These are phyloP conservation scores for Phengaris alcon DNA, from an alignment of 2,888 invertebrate species.

Conservation along the genomic window DNA sequence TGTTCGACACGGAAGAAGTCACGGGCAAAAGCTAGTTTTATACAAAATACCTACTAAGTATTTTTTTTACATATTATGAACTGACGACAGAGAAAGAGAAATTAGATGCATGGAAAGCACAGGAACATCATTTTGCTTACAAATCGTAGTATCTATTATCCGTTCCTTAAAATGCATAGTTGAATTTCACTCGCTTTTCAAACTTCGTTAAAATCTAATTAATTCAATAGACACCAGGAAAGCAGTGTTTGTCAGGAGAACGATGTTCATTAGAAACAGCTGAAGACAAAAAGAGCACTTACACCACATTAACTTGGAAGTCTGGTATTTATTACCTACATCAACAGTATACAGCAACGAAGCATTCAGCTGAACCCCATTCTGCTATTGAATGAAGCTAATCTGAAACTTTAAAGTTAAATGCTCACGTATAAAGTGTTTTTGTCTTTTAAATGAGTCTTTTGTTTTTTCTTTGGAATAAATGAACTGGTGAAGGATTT, in stretches of 20 bases:
- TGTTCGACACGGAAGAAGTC: too few relatives aligned
- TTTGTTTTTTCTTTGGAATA: too few relatives aligned
- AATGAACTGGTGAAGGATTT: too few relatives aligned
- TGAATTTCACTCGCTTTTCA: not conserved
- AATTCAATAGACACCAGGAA: constrained; percentile 46
- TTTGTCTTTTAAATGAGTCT: not conserved
- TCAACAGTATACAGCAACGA: too few relatives aligned
- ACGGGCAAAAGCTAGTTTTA: too few relatives aligned
- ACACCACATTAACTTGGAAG: not conserved
- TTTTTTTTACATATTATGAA: too few relatives aligned
- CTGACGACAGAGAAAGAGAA: too few relatives aligned
- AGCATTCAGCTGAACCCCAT: not conserved
- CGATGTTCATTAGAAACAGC: constrained; percentile 4
- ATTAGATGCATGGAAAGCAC: too few relatives aligned
- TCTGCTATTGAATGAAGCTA: not conserved
- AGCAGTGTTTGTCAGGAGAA: constrained; percentile 34
- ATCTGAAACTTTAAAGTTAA: not conserved
- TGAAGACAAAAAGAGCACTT: constrained; percentile 3
- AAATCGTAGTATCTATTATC: too few relatives aligned
- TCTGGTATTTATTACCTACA: not conserved
- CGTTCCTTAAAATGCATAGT: not conserved
- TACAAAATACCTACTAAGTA: too few relatives aligned
- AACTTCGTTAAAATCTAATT: constrained; percentile 36
- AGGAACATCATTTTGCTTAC: too few relatives aligned
- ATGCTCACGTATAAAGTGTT: not conserved